Evolutionary conservation across 2,113 vertebrate genomes (phyloP).

Genomic region (Pterocles orientalis): DNA sequence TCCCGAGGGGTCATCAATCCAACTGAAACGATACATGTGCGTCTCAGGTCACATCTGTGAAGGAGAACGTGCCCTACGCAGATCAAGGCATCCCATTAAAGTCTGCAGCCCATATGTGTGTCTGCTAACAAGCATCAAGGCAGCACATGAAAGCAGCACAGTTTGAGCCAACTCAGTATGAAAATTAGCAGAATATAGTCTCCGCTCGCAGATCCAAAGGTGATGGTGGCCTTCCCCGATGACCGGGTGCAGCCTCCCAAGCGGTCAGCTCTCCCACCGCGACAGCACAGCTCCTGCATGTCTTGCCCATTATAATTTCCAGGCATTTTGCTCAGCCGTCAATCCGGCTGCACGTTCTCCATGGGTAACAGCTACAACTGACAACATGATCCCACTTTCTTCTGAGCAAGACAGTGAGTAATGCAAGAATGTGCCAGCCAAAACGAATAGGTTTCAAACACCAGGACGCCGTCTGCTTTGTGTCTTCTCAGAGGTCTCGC

Average conservation of each 20-base stretch:
- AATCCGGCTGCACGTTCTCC: not conserved
- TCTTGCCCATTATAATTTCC: not conserved
- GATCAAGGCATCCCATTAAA: slow-evolving; percentile 57
- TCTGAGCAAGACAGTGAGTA: not conserved
- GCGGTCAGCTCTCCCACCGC: not conserved
- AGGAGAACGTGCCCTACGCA: slow-evolving; percentile 13
- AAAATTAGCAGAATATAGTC: not conserved
- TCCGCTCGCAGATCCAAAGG: not conserved
- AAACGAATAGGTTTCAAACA: not conserved
- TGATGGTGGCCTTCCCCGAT: rapidly evolving
- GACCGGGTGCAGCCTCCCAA: not conserved
- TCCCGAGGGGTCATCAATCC: slow-evolving; percentile 50
- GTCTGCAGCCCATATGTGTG: slow-evolving; percentile 62
- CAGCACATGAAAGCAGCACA: slow-evolving; percentile 43
- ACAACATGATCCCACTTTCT: not conserved
- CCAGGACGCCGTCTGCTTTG: not conserved
- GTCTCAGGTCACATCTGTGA: slow-evolving; percentile 50
- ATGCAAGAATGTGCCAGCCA: rapidly evolving
- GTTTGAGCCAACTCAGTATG: not conserved
- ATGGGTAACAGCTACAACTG: rapidly evolving
- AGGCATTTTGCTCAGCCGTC: not conserved
- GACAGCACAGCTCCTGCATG: not conserved
- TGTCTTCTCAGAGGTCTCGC: not conserved
- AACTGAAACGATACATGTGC: slow-evolving; percentile 29
- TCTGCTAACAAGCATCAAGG: slow-evolving; percentile 31